Percentiles rank a stretch among this genome's conserved stretches.
phyloP scores from a whole-genome alignment of 1,140 invertebrate species.

The Drosophila quadrilineata region DNA sequence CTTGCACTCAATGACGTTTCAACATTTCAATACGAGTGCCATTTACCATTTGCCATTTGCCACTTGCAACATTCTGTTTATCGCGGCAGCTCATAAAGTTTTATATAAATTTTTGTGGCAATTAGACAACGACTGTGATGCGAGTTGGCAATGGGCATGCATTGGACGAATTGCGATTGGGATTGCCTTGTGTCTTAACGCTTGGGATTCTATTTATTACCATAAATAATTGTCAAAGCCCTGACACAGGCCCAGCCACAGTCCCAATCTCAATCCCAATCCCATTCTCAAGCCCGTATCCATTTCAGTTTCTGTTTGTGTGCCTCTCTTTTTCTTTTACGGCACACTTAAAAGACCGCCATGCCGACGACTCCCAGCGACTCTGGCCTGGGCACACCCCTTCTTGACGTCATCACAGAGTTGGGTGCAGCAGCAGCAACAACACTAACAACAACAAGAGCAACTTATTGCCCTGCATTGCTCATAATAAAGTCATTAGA shows the following conservation, averaged over 20 bases:
- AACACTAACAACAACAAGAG: slow-evolving; percentile 29
- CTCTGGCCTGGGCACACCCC: slow-evolving; percentile 61
- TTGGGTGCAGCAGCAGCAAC: slow-evolving; percentile 59
- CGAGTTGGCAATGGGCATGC: slow-evolving; percentile 38
- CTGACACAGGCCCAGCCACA: slow-evolving; percentile 47
- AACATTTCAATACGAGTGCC: slow-evolving; percentile 42
- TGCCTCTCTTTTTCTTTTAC: no score
- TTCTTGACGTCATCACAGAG: slow-evolving; percentile 67
- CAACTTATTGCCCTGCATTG: slow-evolving; percentile 57
- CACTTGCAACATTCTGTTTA: slow-evolving; percentile 23
- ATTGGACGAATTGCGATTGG: slow-evolving; percentile 10
- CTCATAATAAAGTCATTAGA: slow-evolving; percentile 79
- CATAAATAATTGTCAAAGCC: slow-evolving; percentile 78
- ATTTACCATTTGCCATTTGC: slow-evolving; percentile 48
- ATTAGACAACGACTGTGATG: slow-evolving; percentile 42
- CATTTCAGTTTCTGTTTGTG: slow-evolving; percentile 73
- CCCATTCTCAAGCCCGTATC: slow-evolving; percentile 46
- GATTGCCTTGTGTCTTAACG: slow-evolving; percentile 2
- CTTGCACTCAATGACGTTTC: slow-evolving; percentile 41
- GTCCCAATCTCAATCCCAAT: slow-evolving; percentile 21
- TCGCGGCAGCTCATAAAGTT: slow-evolving; percentile 32
- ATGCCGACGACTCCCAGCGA: slow-evolving; percentile 56
- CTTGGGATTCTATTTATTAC: slow-evolving; percentile 75
- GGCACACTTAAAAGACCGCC: slow-evolving; percentile 70
- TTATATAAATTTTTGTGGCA: slow-evolving; percentile 61